A percentile compares a stretch with the other conserved stretches of the same genome.
Evolutionary conservation across 2,113 vertebrate genomes (phyloP).

Genomic region (Pelusios castaneus): DNA sequence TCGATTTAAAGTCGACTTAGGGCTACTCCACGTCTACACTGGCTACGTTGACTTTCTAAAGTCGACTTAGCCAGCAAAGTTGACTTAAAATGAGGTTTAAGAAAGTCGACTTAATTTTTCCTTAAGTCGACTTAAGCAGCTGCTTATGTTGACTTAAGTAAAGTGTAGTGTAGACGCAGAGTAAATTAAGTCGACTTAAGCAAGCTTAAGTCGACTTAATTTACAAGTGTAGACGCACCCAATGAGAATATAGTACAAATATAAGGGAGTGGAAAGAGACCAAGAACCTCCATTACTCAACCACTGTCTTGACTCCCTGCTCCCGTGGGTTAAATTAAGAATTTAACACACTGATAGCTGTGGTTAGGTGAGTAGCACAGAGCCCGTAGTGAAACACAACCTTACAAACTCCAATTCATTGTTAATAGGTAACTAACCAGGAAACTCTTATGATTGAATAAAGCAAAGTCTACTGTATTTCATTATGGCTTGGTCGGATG

Average conservation of each 20-base stretch:
- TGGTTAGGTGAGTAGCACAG: slow-evolving; percentile 26
- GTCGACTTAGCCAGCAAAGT: too few relatives aligned
- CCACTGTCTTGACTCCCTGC: not conserved
- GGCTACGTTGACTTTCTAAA: too few relatives aligned
- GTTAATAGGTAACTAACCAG: slow-evolving; percentile 41
- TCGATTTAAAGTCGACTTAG: too few relatives aligned
- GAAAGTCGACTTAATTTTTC: too few relatives aligned
- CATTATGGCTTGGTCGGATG: slow-evolving; percentile 63
- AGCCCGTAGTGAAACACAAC: not conserved
- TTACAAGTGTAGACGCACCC: too few relatives aligned
- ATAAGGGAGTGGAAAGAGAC: not conserved
- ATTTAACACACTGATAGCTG: slow-evolving; percentile 20
- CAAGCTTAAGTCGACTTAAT: too few relatives aligned
- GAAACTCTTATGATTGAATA: slow-evolving; percentile 59
- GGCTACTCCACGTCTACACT: too few relatives aligned
- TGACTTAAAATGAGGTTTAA: too few relatives aligned
- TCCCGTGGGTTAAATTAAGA: slow-evolving; percentile 6
- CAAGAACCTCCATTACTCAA: not conserved
- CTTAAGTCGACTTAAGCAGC: too few relatives aligned
- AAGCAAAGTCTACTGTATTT: slow-evolving; percentile 43
- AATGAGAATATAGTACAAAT: not conserved
- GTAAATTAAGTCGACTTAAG: too few relatives aligned
- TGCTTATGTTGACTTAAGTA: too few relatives aligned
- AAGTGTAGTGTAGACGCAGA: too few relatives aligned
- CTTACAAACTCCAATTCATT: slow-evolving; percentile 18